Evolutionary conservation across 2,113 vertebrate species (phyloP).

Genomic region (Leptosomus discolor): DNA sequence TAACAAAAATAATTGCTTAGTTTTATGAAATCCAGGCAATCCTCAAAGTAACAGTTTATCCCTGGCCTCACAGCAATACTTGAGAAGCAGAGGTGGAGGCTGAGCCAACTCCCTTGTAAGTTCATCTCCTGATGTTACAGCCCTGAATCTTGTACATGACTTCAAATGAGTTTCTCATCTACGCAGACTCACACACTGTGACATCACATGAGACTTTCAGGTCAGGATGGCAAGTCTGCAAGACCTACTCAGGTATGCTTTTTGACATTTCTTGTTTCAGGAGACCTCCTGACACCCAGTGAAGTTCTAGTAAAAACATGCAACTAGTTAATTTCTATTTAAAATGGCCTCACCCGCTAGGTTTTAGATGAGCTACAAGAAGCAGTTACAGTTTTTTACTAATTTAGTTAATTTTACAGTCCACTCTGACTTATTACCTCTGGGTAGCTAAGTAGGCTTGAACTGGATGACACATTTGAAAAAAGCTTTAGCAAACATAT

Average conservation of each 20-base stretch:
- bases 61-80: neutral
- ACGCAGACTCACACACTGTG: neutral
- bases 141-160: neutral
- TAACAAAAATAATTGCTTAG: neutral
- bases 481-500: neutral
- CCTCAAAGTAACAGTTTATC: neutral
- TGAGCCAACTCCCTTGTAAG: neutral
- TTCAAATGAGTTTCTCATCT: neutral
- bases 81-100: neutral
- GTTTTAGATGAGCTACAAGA: neutral
- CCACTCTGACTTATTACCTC: neutral
- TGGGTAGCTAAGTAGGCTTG: neutral
- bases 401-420: neutral
- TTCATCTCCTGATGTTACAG: neutral
- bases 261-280: neutral
- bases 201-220: neutral
- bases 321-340: neutral
- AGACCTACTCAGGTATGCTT: neutral
- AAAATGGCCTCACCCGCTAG: neutral
- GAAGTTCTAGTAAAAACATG: neutral
- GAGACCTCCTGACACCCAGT: neutral
- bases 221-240: neutral
- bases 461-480: neutral
- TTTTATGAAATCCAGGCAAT: neutral
- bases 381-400: neutral